Base-by-base conservation (phyloP, 2,888 invertebrate species). In the Lepetodrilus schrolli region DNA sequence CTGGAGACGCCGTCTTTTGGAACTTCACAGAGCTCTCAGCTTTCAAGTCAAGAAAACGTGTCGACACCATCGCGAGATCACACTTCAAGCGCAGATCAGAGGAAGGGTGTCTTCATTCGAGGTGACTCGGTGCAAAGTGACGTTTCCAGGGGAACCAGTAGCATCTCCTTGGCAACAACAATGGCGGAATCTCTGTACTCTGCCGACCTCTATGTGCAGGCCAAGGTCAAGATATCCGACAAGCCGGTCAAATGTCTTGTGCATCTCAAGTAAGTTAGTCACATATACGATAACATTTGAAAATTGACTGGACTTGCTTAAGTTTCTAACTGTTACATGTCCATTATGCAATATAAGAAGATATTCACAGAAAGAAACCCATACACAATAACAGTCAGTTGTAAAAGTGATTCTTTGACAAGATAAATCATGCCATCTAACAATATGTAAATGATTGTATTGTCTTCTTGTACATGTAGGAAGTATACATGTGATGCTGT, bases 161-260 rank as follows among this genome's bases (percentile, higher is more conserved):
- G 74, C 50, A 66, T 77, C 23, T 75, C 79, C 51, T 34, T 50
- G 21, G 50, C 71, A 37, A 77, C 78, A 17, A 77, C 78, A 17
- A 66, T 66, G 66, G 58, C 75, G 3, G 89, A 89, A 47, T 80
- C 83, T 13, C 87, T 86, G 21, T 90, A 88, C 76, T 83, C 83
- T 49, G 86, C 85, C 65, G 87, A 89, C 72, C 83, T 92, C 68
- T 82, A 82, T 5, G 83, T 92, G 17, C 88, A 90, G 74, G 91
- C 91, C 83, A 92, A 91, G 82, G 87, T 91, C 76, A 92, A 92
- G 85, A 90, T 92, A 37, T 89, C 91, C 1, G 92, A 92, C 80
- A 90, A 90, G 74, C 91, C 92, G 0, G 90, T 92, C 66, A 90
- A 90, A 75, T 90, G 90, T 80, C 87, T 92, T 21, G 77, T 87